These are phyloP conservation scores for Neotoma lepida DNA, from an alignment of 2,113 vertebrate genomes.

Conservation along the genomic window DNA sequence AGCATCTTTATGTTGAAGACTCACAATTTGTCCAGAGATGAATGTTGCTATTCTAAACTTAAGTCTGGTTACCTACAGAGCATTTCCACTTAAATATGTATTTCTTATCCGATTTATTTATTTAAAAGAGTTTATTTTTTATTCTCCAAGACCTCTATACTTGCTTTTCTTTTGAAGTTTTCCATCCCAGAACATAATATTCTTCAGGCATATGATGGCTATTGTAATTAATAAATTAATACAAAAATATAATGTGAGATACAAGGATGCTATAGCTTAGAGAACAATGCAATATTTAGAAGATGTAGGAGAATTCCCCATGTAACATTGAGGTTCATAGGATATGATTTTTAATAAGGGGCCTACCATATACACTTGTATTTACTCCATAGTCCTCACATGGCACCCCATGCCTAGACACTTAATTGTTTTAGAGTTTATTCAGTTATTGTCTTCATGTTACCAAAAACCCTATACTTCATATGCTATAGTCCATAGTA, in stretches of 20 bases:
- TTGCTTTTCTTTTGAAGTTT: background rate
- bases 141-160: background rate
- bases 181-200: background rate
- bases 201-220: background rate
- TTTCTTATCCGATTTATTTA: background rate
- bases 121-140: background rate
- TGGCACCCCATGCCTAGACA: background rate
- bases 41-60: background rate
- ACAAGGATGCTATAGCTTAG: background rate
- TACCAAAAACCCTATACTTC: background rate
- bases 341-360: background rate
- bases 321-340: background rate
- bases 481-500: background rate
- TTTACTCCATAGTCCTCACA: background rate
- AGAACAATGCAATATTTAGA: background rate
- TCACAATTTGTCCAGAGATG: background rate
- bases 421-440: background rate
- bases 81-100: no score
- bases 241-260: background rate
- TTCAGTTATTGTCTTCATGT: background rate
- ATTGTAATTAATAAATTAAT: background rate
- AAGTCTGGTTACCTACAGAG: background rate
- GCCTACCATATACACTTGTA: background rate
- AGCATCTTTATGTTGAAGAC: background rate
- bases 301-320: background rate